Conservation (phyloP, 2,888 invertebrate genomes). For the Drosophila yooni region DNA sequence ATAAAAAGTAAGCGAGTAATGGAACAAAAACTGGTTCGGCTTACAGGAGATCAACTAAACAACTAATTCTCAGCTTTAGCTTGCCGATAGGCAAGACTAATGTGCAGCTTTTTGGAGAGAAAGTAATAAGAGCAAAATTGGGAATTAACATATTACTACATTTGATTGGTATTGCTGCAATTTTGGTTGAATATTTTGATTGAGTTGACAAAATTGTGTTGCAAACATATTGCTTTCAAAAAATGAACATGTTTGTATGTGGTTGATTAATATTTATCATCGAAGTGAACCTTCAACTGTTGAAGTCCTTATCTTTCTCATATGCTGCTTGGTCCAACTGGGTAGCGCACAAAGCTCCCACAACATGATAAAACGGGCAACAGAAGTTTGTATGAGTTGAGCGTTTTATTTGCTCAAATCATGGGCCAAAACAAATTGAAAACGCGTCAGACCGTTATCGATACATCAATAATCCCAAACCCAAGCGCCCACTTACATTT, state of each 20-base stretch:
- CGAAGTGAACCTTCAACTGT: background rate
- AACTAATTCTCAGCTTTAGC: background rate
- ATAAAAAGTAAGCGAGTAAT: background rate
- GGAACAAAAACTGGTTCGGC: background rate
- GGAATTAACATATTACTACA: background rate
- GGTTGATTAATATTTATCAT: background rate
- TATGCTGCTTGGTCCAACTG: slow-evolving; percentile 7
- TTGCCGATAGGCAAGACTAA: background rate
- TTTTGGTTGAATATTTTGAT: background rate
- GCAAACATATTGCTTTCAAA: background rate
- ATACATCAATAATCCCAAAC: slow-evolving; percentile 30
- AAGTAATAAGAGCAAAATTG: background rate
- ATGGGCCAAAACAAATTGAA: slow-evolving; percentile 51
- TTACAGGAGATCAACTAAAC: background rate
- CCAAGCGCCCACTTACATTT: background rate
- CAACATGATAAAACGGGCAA: slow-evolving; percentile 19
- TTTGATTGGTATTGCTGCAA: background rate
- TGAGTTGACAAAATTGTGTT: background rate
- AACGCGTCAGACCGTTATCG: slow-evolving; percentile 44
- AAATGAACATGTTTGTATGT: background rate
- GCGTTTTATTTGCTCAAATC: slow-evolving; percentile 49
- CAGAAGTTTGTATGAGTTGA: slow-evolving; percentile 18
- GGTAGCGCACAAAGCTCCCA: background rate
- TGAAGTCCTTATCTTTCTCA: background rate
- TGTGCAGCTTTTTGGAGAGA: background rate